phyloP scores from a whole-genome alignment of 2,797 vertebrate species.

The Phylloscopus collybita region DNA sequence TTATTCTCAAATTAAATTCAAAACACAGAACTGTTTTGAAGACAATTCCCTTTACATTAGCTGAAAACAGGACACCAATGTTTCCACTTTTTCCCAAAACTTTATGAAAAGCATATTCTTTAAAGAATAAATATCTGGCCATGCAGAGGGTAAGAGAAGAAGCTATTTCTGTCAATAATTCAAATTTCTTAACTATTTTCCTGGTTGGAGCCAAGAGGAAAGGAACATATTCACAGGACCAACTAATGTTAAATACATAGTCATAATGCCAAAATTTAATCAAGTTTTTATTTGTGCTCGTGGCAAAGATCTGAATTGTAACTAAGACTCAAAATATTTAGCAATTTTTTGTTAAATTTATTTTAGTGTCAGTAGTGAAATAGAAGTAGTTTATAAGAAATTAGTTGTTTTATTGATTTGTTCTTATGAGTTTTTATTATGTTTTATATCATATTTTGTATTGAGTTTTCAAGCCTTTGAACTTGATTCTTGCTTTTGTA shows the following conservation, averaged over 20 bases:
- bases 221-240: not conserved
- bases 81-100: not conserved
- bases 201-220: not conserved
- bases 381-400: not conserved
- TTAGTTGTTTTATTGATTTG: not conserved
- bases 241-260: not conserved
- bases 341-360: not conserved
- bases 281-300: not conserved
- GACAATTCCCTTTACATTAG: not conserved
- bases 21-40: not conserved
- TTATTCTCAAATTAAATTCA: not conserved
- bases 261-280: not conserved
- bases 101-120: not conserved
- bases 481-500: not conserved
- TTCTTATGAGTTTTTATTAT: not conserved
- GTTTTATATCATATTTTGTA: not conserved
- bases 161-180: not conserved
- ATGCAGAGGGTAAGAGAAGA: not conserved
- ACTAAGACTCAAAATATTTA: not conserved
- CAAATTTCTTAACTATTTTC: not conserved
- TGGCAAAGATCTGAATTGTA: not conserved
- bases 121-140: not conserved
- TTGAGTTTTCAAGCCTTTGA: not conserved
- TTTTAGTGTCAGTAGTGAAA: not conserved
- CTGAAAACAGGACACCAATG: not conserved